Base-by-base conservation (phyloP, 1,140 invertebrate species). In the Carposina sasakii region DNA sequence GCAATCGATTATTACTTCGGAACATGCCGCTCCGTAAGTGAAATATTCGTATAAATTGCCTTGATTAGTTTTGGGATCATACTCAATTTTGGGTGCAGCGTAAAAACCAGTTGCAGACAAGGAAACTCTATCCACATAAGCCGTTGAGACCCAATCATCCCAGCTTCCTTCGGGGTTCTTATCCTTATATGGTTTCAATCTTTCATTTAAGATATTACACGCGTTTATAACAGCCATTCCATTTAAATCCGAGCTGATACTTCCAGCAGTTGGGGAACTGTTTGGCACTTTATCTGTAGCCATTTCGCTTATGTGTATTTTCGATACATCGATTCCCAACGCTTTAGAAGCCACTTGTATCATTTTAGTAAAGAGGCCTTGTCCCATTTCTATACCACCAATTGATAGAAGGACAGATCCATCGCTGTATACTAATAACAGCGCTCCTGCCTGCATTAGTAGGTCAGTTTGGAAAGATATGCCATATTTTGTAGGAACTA, bases 381-480 rank as follows among this genome's bases (percentile, higher is more conserved):
- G 91, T 6, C 91, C 91, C 89, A 91, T 91, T 81, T 91, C 91
- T 52, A 90, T 87, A 19, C 90, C 91, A 28, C 88, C 90, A 54
- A 91, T 89, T n/a, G 87, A 81, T 21, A 91, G 52, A 3, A 90
- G 72, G 19, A 92, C 87, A 12, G 89, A 87, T 19, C 87, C 87
- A 45, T 91, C 91, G 33, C 85, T 85, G 60, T 91, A 91, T 31
- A 92, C 77, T 16, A 88, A 70, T 5, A 92, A 64, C 16, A 90
- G 74, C 3, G 87, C 87, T 2, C 72, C 73, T 20, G 59, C 79
- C 58, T 81, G 76, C 69, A 77, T 84, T 30, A 82, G 54, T 31
- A 75, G 28, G 53, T 76, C 65, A 10, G 19, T 40, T 65, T 69
- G 63, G 52, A 79, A 85, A n/a, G 72, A 86, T 56, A 84, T 76